Conservation (phyloP, 2,888 invertebrate species). For the Onthophagus sagittarius region DNA sequence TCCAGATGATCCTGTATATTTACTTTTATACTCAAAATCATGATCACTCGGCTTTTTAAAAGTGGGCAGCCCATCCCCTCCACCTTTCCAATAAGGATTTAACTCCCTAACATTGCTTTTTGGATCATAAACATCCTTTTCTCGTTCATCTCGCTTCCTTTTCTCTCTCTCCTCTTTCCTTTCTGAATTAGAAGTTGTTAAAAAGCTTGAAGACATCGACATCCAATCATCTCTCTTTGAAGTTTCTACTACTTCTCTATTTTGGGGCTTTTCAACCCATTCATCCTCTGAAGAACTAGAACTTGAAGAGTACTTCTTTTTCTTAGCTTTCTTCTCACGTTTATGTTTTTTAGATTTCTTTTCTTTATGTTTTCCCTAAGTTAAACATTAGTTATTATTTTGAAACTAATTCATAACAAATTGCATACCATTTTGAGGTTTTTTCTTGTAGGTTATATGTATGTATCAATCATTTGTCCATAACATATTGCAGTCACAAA, state of each 20-base stretch:
- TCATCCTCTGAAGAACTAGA: slow-evolving; percentile 49
- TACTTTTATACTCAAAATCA: slow-evolving; percentile 13
- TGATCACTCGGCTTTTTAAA: slow-evolving; percentile 45
- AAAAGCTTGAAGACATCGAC: slow-evolving; percentile 52
- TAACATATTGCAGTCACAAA: too few species aligned
- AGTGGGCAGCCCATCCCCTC: slow-evolving; percentile 77
- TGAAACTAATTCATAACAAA: too few species aligned
- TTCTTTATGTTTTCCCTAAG: slow-evolving; percentile 36
- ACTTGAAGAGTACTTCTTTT: slow-evolving; percentile 36
- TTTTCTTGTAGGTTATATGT: too few species aligned
- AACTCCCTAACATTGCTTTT: slow-evolving; percentile 72
- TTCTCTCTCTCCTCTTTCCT: slow-evolving; percentile 49
- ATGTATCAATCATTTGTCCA: too few species aligned
- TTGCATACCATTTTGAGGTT: too few species aligned
- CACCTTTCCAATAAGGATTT: slow-evolving; percentile 91
- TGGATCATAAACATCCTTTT: slow-evolving; percentile 63
- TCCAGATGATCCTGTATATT: slow-evolving; percentile 15
- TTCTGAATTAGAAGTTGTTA: slow-evolving; percentile 43
- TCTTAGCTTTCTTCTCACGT: slow-evolving; percentile 49
- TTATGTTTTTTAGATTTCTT: slow-evolving; percentile 34
- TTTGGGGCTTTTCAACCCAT: slow-evolving; percentile 59
- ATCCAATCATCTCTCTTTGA: slow-evolving; percentile 72
- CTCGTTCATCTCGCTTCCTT: slow-evolving; percentile 52
- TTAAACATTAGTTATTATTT: not conserved
- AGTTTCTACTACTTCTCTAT: slow-evolving; percentile 28